Evolutionary conservation across 2,113 vertebrate genomes (phyloP).

Genomic region (Pedetes capensis): DNA sequence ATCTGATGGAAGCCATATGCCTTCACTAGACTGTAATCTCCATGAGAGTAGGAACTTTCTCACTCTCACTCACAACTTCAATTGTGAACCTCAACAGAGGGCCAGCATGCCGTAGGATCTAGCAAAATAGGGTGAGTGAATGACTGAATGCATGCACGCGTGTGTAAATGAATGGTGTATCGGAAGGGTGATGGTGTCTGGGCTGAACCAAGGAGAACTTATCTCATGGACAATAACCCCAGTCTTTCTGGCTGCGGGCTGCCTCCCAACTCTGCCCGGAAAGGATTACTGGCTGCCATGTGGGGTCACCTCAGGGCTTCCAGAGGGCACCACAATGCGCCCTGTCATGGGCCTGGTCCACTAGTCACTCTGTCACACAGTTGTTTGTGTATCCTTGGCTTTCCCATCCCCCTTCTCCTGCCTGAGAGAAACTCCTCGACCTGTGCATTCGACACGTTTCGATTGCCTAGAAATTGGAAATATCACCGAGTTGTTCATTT

Average conservation of each 20-base stretch:
- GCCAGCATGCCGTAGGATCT: background rate
- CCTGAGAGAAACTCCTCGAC: constrained; percentile 34
- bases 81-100: background rate
- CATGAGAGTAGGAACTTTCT: background rate
- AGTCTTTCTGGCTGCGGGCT: background rate
- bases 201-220: background rate
- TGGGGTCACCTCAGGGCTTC: background rate
- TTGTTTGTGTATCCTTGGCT: background rate
- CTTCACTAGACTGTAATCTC: background rate
- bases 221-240: background rate
- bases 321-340: background rate
- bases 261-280: background rate
- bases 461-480: constrained; percentile 13
- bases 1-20: background rate
- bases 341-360: background rate
- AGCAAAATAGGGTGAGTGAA: background rate
- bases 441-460: background rate
- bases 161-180: background rate
- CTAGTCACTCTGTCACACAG: background rate
- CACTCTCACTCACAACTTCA: background rate
- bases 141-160: background rate
- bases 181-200: background rate
- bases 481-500: constrained; percentile 25
- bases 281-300: background rate
- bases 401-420: background rate